Conservation (phyloP, 2,797 vertebrate species). For the Perodicticus potto region DNA sequence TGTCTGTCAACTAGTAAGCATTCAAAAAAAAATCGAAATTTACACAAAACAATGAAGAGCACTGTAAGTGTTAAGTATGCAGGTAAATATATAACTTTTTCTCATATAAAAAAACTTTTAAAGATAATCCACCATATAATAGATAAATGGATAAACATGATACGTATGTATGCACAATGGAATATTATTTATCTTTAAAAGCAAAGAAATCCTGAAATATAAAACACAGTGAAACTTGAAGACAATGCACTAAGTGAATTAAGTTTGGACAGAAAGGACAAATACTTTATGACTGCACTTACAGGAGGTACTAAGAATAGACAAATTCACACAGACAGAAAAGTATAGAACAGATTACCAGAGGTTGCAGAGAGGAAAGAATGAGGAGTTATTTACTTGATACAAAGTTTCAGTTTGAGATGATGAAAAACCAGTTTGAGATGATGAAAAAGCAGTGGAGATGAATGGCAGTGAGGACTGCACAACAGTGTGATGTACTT, state of each 20-base stretch:
- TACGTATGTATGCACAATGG: neutral
- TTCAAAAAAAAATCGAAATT: neutral
- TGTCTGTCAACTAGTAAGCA: neutral
- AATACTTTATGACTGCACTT: neutral
- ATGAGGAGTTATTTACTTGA: neutral
- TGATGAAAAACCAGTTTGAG: neutral
- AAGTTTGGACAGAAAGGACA: neutral
- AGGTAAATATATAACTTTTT: neutral
- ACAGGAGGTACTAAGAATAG: neutral
- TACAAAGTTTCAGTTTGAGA: neutral
- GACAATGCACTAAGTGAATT: neutral
- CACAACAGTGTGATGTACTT: neutral
- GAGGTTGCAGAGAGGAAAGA: neutral
- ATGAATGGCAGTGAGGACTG: neutral
- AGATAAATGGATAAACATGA: neutral
- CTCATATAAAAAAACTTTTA: slow-evolving; percentile 8
- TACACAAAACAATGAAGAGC: neutral
- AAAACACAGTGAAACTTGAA: neutral
- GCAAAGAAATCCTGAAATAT: neutral
- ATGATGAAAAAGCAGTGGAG: neutral
- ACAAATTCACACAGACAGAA: neutral
- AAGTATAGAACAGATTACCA: neutral
- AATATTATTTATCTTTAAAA: neutral
- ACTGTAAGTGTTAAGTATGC: neutral
- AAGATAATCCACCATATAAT: slow-evolving; percentile 3